Base-by-base conservation (phyloP, 2,888 invertebrate species). In the Neocrepidodera transversa region DNA sequence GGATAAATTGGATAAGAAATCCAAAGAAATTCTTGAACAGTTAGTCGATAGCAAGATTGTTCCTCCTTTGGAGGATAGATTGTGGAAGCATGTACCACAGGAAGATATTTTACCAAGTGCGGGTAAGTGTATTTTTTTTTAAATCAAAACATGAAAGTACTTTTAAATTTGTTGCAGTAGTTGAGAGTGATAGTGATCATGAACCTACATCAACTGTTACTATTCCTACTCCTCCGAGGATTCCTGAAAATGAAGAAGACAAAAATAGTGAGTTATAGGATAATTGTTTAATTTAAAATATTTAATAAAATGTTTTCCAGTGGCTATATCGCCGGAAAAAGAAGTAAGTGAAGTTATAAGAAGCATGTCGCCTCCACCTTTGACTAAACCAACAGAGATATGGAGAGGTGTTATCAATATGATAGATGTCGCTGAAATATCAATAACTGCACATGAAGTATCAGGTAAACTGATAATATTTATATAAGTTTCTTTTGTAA, bases 361-460 rank as follows among this genome's bases (percentile, higher is more conserved):
- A 13, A 69, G 70, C 17, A 64, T 53, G 10, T 71, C 75, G 0
- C 74, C 75, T 4, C 66, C 70, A 20, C 67, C 65, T 18, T 65
- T 60, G 54, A 71, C 73, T 26, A 72, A 73, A 45, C 71, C 74
- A 2, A 62, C 68, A 17, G 74, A 75, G 62, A 69, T 80, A 23
- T 94, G 93, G 93, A 88, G 88, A 60, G 96, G 96, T 1, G 88
- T 87, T 65, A 88, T 96, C 5, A 90, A 88, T 72, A 95, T 95
- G 93, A 88, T 91, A 4, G 96, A 96, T 74, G 92, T 95, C 0
- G 91, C 94, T 0, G 89, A 92, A 69, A 94, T 95, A 73, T 88
- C 90, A 68, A 91, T 93, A 6, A 86, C 89, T 8, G 90, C 93
- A 2, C 89, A 91, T 74, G 88, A 90, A 76, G 91, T 94, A 38